Conservation (phyloP, 2,797 vertebrate genomes). For the Falco naumanni region DNA sequence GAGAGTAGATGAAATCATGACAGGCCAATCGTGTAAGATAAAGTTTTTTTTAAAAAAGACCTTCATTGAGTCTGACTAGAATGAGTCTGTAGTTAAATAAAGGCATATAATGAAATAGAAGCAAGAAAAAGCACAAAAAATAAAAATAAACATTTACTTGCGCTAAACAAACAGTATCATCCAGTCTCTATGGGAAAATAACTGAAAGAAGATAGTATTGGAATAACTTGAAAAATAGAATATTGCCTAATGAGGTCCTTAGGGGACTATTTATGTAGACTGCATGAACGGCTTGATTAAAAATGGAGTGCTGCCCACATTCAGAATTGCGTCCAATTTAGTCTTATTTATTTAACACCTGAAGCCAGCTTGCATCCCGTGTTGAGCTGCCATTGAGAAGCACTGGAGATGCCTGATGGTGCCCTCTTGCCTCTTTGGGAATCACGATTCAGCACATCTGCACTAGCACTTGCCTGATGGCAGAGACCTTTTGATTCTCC, state of each 20-base stretch:
- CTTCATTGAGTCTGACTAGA: background rate
- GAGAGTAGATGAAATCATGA: background rate
- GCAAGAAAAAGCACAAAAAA: background rate
- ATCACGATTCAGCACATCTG: fast-evolving
- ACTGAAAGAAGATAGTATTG: background rate
- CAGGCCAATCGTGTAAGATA: background rate
- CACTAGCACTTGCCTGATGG: background rate
- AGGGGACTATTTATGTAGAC: background rate
- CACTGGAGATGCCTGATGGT: background rate
- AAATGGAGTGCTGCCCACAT: background rate
- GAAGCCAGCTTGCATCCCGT: background rate
- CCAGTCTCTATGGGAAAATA: background rate
- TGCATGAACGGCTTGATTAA: background rate
- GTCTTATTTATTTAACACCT: background rate
- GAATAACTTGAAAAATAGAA: background rate
- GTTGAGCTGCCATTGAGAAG: background rate
- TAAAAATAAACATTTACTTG: background rate
- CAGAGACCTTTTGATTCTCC: background rate
- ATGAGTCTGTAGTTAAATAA: background rate
- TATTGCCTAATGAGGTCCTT: background rate
- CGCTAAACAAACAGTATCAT: background rate
- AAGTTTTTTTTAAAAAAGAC: background rate
- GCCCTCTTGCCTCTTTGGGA: background rate
- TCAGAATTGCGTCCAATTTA: background rate
- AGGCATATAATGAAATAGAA: background rate